A percentile compares a stretch with the other conserved stretches of the same genome.
phyloP scores from a whole-genome alignment of 2,888 invertebrate species.

The Scaptodrosophila latifasciaeformis region DNA sequence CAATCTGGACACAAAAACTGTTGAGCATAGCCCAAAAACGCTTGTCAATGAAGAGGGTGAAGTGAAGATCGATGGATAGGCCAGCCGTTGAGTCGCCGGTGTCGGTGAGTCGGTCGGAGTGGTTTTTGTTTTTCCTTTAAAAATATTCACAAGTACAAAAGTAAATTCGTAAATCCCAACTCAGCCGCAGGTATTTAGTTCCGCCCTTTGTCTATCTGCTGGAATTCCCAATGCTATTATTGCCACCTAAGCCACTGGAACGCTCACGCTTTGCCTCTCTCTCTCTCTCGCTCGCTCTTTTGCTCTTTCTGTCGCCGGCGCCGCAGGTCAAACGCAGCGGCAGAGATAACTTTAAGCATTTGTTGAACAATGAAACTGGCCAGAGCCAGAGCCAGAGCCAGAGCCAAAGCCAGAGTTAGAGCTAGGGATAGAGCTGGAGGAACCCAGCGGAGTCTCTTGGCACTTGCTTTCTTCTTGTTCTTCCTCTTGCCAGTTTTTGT shows the following conservation, averaged over 20 bases:
- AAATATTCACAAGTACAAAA: constrained; percentile 39
- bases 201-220: constrained; percentile 61
- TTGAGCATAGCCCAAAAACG: constrained; percentile 1
- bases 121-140: constrained; percentile 16
- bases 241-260: constrained; percentile 57
- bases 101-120: constrained; percentile 9
- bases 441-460: constrained; percentile 29
- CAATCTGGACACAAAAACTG: neutral
- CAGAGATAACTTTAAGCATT: too few species aligned
- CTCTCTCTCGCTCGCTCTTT: too few species aligned
- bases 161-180: constrained; percentile 68
- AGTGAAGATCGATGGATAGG: neutral
- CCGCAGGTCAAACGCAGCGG: constrained; percentile 56
- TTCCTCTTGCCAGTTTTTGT: neutral
- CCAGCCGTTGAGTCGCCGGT: neutral
- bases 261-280: neutral
- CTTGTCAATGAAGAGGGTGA: constrained; percentile 47
- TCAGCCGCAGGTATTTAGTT: constrained; percentile 68
- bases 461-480: neutral
- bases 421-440: constrained; percentile 17
- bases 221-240: constrained; percentile 69
- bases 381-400: neutral
- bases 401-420: neutral
- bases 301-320: constrained; percentile 57
- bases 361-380: neutral